Conservation (phyloP, 2,888 invertebrate species). For the Beris morrisii region DNA sequence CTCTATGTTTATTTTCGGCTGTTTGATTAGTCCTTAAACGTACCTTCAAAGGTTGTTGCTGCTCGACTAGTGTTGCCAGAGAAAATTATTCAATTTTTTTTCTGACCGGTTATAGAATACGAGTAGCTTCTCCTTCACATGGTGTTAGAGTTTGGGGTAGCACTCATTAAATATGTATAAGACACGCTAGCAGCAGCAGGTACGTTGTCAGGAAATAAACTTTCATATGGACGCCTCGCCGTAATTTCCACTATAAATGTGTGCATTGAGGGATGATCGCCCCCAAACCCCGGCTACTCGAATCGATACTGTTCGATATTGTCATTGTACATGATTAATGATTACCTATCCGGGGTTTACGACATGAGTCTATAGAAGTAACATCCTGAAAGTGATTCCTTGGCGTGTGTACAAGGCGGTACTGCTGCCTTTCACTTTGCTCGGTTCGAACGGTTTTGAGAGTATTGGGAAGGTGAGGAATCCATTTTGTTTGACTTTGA, state of each 20-base stretch:
- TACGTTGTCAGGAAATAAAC: no score
- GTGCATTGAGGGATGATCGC: neutral
- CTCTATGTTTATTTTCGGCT: no score
- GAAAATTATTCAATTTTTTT: no score
- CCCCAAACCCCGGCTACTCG: neutral
- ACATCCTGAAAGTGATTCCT: slow-evolving; percentile 2
- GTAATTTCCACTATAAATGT: no score
- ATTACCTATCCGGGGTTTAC: slow-evolving; percentile 16
- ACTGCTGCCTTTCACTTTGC: neutral
- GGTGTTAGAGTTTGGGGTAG: neutral
- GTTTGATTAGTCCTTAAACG: no score
- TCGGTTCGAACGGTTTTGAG: neutral
- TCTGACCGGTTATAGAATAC: no score
- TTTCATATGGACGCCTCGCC: no score
- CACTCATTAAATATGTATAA: slow-evolving; percentile 9
- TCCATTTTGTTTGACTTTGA: slow-evolving; percentile 1
- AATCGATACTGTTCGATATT: slow-evolving; percentile 11
- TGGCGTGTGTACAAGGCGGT: neutral
- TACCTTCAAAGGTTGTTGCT: no score
- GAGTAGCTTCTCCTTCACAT: no score
- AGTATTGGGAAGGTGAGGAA: neutral
- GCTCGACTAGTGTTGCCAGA: no score
- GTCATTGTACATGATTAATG: slow-evolving; percentile 22
- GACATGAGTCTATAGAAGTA: slow-evolving; percentile 1
- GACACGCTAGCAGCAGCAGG: neutral